phyloP scores from a whole-genome alignment of 2,797 vertebrate species.

The Pangasius krempfi region DNA sequence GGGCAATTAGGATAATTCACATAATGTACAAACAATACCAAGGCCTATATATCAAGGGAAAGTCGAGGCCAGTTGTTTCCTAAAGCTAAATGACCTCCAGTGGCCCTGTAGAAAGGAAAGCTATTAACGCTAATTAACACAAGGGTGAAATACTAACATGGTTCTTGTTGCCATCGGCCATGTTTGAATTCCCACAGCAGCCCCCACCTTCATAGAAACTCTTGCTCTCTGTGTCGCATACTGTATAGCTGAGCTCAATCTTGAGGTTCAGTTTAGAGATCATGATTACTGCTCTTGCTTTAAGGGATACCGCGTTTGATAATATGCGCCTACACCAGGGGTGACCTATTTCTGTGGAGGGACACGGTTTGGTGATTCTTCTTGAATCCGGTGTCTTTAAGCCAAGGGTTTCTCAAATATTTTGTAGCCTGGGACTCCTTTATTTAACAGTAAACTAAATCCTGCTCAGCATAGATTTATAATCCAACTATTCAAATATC shows the following conservation, averaged over 20 bases:
- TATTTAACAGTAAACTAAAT: background rate
- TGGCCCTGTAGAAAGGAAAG: conserved; percentile 64
- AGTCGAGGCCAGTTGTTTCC: conserved; percentile 62
- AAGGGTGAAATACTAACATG: conserved; percentile 67
- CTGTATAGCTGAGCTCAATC: conserved; percentile 25
- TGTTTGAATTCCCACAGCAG: conserved; percentile 54
- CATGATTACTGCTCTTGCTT: conserved; percentile 30
- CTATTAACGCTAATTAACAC: conserved; percentile 70
- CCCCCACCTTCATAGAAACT: conserved; percentile 41
- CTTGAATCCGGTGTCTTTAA: background rate
- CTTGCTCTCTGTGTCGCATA: conserved; percentile 35
- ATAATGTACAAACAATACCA: conserved; percentile 65
- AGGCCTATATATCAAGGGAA: conserved; percentile 62
- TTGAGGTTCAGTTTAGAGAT: conserved; percentile 42
- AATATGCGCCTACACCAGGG: conserved; percentile 28
- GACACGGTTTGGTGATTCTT: background rate
- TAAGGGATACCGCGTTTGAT: conserved; percentile 42
- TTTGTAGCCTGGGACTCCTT: background rate
- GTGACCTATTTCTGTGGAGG: background rate
- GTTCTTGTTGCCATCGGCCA: conserved; percentile 59
- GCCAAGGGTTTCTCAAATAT: background rate
- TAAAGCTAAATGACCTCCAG: conserved; percentile 67
- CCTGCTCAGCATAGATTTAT: background rate
- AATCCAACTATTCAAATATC: background rate
- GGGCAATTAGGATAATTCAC: conserved; percentile 68